Conservation (phyloP, 2,113 vertebrate genomes). For the Hippocampus comes region DNA sequence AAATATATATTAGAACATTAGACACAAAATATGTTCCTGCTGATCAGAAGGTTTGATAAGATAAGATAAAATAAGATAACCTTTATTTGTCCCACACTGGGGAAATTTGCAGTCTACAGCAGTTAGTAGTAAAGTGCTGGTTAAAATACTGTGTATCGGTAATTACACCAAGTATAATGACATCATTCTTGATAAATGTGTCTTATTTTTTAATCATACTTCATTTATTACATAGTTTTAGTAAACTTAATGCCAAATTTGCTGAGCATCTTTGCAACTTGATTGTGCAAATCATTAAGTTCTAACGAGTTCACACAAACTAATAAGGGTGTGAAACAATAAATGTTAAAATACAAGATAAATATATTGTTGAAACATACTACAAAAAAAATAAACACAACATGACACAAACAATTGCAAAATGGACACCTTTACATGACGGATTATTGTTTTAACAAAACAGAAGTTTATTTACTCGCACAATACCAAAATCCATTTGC, state of each 20-base stretch:
- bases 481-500: not conserved
- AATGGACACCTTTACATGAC: not conserved
- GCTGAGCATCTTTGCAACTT: not conserved
- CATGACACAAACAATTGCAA: not conserved
- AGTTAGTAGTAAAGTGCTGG: too few species aligned
- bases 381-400: not conserved
- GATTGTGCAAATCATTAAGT: not conserved
- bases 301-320: not conserved
- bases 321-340: not conserved
- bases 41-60: too few species aligned
- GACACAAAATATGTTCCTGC: too few species aligned
- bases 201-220: too few species aligned
- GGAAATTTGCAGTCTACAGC: too few species aligned
- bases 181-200: too few species aligned
- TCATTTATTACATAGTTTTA: too few species aligned
- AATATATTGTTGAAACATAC: not conserved
- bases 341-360: not conserved
- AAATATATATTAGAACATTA: too few species aligned
- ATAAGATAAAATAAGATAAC: too few species aligned
- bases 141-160: too few species aligned
- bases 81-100: too few species aligned
- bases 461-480: not conserved
- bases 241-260: not conserved
- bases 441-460: not conserved
- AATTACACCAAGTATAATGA: too few species aligned